Base-by-base conservation (phyloP, 2,888 invertebrate species). In the Spodoptera littoralis region DNA sequence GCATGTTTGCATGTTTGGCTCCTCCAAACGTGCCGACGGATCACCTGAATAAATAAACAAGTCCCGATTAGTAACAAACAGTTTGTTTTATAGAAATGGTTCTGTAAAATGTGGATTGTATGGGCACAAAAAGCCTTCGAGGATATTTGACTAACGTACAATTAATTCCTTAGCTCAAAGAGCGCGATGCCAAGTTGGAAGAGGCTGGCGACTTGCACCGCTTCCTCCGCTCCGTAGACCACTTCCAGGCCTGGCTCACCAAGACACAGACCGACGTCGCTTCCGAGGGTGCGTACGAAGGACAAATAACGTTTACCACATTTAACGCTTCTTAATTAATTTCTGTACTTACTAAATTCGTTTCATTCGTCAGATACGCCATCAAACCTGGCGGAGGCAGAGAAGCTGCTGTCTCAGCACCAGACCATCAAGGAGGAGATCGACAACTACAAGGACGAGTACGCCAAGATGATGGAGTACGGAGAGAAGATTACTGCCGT, bases 221-320 rank as follows among this genome's bases (percentile, higher is more conserved):
- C 63, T 99, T 99, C 97, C 95, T 99, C 80, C 97, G 99, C 72
- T 99, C 99, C 90, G 96, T 99, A 84, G 99, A 99, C 93, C 99
- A 99, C 95, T 99, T 99, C 98, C 99, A 99, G 93, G 97, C 98
- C 0, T 99, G 99, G 99, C 96, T 99, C 79, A 98, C 99, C 61
- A 98, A 99, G 94, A 99, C 99, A 0, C 99, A 99, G 95, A 99
- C 99, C n/a, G 99, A 99, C 87, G 99, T 99, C 62, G 99, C 99
- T 51, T 98, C 98, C 4, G 99, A 99, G 92, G 94, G 94, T 93
- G 84, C 76, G 41, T 18, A 12, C 11, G n/a, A 49, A 36, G 6
- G 27, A 27, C 27, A 27, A 27, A 27, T 27, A 27, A 4, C 4
- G 27, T 27, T 27, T 36, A 8, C 6, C 36, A 8, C 36, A 36